Percentiles rank a stretch among this genome's conserved stretches.
phyloP scores from a whole-genome alignment of 2,888 invertebrate species.

The Thumatha senex region DNA sequence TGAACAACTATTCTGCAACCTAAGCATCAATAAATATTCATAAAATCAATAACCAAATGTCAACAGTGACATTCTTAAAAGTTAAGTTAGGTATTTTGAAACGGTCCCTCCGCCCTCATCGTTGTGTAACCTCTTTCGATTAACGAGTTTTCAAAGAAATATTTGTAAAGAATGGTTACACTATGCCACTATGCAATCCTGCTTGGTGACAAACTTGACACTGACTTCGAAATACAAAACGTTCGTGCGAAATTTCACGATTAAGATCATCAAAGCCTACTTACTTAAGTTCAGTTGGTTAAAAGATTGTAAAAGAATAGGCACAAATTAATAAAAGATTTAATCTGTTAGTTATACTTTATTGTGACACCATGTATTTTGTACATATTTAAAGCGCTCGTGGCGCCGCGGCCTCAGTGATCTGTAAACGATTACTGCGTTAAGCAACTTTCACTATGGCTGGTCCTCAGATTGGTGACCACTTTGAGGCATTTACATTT shows the following conservation, averaged over 20 bases:
- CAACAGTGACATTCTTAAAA: neutral
- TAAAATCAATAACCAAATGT: neutral
- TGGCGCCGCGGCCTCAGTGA: too few species aligned
- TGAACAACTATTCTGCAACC: neutral
- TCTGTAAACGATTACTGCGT: too few species aligned
- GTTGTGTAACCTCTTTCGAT: conserved; percentile 2
- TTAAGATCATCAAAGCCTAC: neutral
- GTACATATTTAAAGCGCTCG: too few species aligned
- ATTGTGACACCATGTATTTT: too few species aligned
- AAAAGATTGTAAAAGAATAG: neutral
- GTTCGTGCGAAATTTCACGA: neutral
- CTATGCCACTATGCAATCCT: conserved; percentile 23
- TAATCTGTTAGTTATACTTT: too few species aligned
- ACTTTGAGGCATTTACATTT: too few species aligned
- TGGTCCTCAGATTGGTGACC: too few species aligned
- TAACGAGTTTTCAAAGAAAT: conserved; percentile 10
- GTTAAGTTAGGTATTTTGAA: conserved; percentile 6
- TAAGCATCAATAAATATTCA: neutral
- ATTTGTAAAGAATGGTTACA: conserved; percentile 30
- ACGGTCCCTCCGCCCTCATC: conserved; percentile 7
- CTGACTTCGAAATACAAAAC: conserved; percentile 14
- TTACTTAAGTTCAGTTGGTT: neutral
- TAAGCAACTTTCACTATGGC: too few species aligned
- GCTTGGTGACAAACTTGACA: conserved; percentile 30
- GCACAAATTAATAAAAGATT: too few species aligned